Conservation (phyloP, 2,797 vertebrate species). For the Pangasius krempfi region DNA sequence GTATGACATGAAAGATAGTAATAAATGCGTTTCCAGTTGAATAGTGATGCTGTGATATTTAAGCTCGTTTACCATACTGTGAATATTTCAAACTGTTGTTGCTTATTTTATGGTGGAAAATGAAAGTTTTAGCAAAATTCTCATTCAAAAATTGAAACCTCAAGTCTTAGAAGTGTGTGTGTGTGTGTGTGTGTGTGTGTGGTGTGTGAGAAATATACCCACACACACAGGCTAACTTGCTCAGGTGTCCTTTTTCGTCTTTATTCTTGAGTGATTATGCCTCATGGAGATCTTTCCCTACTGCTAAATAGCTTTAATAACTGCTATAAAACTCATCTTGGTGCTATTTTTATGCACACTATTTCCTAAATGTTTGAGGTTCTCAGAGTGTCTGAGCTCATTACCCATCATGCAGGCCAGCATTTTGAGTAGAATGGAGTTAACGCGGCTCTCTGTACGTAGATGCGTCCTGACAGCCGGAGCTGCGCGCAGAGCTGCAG, state of each 20-base stretch:
- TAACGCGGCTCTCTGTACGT: neutral
- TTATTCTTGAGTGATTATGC: too few species aligned
- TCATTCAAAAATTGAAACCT: neutral
- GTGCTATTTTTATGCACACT: neutral
- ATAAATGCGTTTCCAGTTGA: too few species aligned
- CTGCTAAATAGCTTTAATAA: neutral
- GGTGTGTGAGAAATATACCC: too few species aligned
- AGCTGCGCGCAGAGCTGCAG: constrained; percentile 20
- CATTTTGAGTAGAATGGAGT: neutral
- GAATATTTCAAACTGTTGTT: too few species aligned
- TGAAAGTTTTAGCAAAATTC: neutral
- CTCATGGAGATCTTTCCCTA: neutral
- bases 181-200: too few species aligned
- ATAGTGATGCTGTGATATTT: neutral
- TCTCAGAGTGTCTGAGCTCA: neutral
- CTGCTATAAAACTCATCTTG: neutral
- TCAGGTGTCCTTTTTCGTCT: too few species aligned
- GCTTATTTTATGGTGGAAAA: too few species aligned
- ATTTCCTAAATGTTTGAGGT: neutral
- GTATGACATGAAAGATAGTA: too few species aligned
- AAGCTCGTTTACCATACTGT: neutral
- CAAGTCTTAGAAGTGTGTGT: too few species aligned
- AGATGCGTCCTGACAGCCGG: constrained; percentile 21
- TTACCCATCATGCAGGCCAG: neutral
- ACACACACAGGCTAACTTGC: too few species aligned